Base-by-base conservation (phyloP, 1,140 invertebrate genomes). In the Hirudo medicinalis region DNA sequence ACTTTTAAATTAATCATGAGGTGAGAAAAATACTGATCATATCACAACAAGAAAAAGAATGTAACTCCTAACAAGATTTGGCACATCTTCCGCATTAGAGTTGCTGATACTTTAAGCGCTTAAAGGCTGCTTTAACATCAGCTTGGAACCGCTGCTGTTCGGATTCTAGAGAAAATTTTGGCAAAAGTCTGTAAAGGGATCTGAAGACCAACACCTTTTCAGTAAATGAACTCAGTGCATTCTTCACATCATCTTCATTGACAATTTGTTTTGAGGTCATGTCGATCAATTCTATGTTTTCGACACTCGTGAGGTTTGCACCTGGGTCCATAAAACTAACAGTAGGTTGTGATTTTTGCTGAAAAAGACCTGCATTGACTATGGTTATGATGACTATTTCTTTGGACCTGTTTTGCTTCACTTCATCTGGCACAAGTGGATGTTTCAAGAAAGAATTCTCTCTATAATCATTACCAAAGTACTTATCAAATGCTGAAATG, bases 371-470 rank as follows among this genome's bases (percentile, higher is more conserved):
- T 2, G 49, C 49, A 53, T 70, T 70, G 25, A 49, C 22, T 3
- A 53, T n/a, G 49, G 32, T 36, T 25, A 54, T 40, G 36, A 70
- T 70, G 32, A 70, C 32, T 53, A 49, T 49, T 49, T 36, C 49
- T 25, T 36, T 25, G 22, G 70, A 60, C 55, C 40, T 27, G 20
- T 54, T 54, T 22, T 49, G 17, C 32, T 57, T 63, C 22, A 71
- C 22, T 11, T 63, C 57, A 17, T 66, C 57, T 57, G 70, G 57
- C 22, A 74, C 70, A 11, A 55, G 29, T 15, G 73, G 73, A 55
- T 74, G 57, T 15, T 67, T 57, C 54, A 74, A 63, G 29, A 74
- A 74, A 0, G 57, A 63, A 70, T 67, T 72, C 49, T 74, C 73
- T 4, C 73, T 70, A 43, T 74, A 74, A 32, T 67, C 25, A 9